Evolutionary conservation across 1,140 invertebrate species (phyloP), one percentile per base, ranked within the genome.

Genomic region (Scaptomyza graminum): DNA sequence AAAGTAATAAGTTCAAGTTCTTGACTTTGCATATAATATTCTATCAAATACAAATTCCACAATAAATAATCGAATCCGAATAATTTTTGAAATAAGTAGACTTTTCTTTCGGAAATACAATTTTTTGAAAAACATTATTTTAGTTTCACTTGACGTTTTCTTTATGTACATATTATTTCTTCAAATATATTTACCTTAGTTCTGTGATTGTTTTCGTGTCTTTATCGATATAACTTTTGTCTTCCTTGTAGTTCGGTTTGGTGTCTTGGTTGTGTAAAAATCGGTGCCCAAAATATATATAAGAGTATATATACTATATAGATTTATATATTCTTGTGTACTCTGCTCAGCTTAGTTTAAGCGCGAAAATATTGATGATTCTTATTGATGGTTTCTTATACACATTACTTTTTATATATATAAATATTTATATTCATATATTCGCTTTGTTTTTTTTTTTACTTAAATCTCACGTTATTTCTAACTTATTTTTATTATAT

Each of bases 201-300:
- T 87, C 28, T 66, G 83, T 88, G 83, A 88, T 88, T 88, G 83
- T 87, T 76, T 83, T 82, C 70, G 83, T 88, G 79, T 88, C 79
- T 88, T 88, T 81, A 83, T 44, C 64, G 56, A 73, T 87, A 87
- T 62, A 62, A 59, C 62, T 67, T 46, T 67, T 85, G 68, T 82
- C 69, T 77, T 76, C 54, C 67, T 80, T 31, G 66, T 77, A 70
- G 28, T 31, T 31, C 6, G 28, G 28, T 28, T 66, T 77, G 44
- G 39, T 52, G 54, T 57, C 31, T 75, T 60, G 61, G 54, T 79
- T 70, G 59, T 70, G 67, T 78, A 72, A 83, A 84, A 87, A 74
- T 85, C 76, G 83, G 83, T 88, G 83, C 79, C 83, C 83, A 88
- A 88, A 88, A 88, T 88, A 88, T 87, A 78, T 75, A 69, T 79